These are phyloP conservation scores for Lasioglossum figueresi DNA, from an alignment of 2,888 invertebrate species.

Conservation along the genomic window DNA sequence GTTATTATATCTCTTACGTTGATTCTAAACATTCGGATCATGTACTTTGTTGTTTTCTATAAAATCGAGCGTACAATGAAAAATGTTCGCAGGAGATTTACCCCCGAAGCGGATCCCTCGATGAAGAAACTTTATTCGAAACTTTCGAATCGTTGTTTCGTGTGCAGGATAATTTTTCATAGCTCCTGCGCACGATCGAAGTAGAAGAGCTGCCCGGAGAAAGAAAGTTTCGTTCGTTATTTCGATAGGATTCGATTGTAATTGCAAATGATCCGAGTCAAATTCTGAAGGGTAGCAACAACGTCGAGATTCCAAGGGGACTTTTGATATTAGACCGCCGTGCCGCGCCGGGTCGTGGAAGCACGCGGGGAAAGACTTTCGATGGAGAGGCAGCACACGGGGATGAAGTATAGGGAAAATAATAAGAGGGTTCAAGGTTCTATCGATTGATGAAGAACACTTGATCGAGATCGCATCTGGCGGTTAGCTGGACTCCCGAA, in stretches of 20 bases:
- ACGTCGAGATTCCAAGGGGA: not conserved
- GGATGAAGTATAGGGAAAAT: slow-evolving; percentile 32
- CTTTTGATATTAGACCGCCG: not conserved
- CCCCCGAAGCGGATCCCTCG: not conserved
- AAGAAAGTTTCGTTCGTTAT: not conserved
- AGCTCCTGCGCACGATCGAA: not conserved
- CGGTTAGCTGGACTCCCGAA: slow-evolving; percentile 39
- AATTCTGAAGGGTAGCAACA: not conserved
- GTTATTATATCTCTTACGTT: not conserved
- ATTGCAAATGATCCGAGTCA: not conserved
- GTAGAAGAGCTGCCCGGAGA: no score
- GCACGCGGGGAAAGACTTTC: slow-evolving; percentile 1
- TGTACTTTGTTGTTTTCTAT: not conserved
- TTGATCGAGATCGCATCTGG: slow-evolving; percentile 54
- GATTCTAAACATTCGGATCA: no score
- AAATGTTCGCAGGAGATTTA: not conserved
- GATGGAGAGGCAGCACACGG: not conserved
- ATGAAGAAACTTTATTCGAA: not conserved
- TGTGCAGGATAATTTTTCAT: not conserved
- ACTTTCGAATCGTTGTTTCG: not conserved
- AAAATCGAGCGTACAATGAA: not conserved
- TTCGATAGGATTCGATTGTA: not conserved
- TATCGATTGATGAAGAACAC: slow-evolving; percentile 46
- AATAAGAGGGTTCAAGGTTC: slow-evolving; percentile 55
- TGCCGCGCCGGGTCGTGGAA: not conserved